phyloP scores from a whole-genome alignment of 1,140 invertebrate species.

The Cylas formicarius region DNA sequence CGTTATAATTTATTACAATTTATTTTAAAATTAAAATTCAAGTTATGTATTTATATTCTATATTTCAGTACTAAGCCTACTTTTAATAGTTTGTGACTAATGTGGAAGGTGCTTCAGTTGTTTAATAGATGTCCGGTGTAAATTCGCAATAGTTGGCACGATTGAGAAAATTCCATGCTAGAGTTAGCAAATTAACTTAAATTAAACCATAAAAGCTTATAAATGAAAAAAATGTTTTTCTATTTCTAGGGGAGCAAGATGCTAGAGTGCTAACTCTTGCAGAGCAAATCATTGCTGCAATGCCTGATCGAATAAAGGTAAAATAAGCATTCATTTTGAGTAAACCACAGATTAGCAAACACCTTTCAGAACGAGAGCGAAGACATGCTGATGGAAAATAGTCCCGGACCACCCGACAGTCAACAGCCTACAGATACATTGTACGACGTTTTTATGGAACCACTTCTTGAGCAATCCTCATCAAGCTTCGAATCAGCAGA shows the following conservation, averaged over 20 bases:
- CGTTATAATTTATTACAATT: no score
- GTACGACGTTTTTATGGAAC: constrained; percentile 60
- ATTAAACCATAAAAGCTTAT: no score
- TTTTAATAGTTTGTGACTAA: no score
- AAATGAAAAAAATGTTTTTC: no score
- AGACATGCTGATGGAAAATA: constrained; percentile 48
- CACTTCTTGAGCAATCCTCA: constrained; percentile 54
- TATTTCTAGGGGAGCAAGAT: constrained; percentile 78
- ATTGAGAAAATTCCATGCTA: no score
- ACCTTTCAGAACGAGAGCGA: constrained; percentile 55
- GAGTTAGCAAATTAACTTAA: no score
- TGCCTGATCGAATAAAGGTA: constrained; percentile 93
- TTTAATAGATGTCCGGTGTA: no score
- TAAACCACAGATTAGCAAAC: background rate
- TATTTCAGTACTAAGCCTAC: no score
- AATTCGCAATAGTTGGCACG: no score
- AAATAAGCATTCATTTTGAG: constrained; percentile 10
- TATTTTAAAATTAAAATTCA: no score
- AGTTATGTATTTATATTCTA: no score
- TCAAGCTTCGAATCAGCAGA: constrained; percentile 55
- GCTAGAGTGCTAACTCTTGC: constrained; percentile 87
- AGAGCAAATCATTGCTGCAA: constrained; percentile 95
- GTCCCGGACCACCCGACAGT: constrained; percentile 37
- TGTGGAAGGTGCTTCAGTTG: no score
- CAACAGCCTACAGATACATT: constrained; percentile 39